phyloP scores from a whole-genome alignment of 2,888 invertebrate genomes.

The Orgyia antiqua region DNA sequence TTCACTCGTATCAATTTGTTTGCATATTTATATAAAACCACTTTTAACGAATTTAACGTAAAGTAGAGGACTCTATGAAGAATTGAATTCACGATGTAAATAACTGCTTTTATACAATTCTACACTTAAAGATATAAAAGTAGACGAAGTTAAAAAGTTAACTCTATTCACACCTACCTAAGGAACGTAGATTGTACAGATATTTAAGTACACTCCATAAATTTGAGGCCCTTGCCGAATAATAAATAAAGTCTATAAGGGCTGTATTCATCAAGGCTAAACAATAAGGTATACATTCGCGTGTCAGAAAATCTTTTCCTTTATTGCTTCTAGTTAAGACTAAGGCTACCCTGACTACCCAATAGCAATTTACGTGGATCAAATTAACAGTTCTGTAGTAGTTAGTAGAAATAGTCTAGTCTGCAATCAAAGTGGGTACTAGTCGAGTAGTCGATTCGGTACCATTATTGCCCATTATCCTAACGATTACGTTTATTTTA shows the following conservation, averaged over 20 bases:
- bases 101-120: no score
- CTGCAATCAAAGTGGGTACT: conserved; percentile 12
- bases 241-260: background rate
- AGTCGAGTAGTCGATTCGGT: conserved; percentile 12
- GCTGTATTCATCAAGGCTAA: background rate
- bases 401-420: conserved; percentile 29
- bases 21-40: no score
- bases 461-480: conserved; percentile 38
- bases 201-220: background rate
- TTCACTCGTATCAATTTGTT: no score
- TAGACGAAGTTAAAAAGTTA: no score
- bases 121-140: no score
- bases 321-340: conserved; percentile 10
- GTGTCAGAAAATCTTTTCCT: background rate
- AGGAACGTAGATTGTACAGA: no score
- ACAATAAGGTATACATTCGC: background rate
- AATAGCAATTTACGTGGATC: conserved; percentile 20
- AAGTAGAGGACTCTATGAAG: no score
- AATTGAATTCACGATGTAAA: no score
- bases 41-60: no score
- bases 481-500: conserved; percentile 43
- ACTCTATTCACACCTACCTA: no score
- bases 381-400: conserved; percentile 25
- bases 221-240: background rate
- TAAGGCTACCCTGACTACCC: conserved; percentile 13